Base-by-base conservation (phyloP, 2,113 vertebrate species). In the Heterochromis multidens region DNA sequence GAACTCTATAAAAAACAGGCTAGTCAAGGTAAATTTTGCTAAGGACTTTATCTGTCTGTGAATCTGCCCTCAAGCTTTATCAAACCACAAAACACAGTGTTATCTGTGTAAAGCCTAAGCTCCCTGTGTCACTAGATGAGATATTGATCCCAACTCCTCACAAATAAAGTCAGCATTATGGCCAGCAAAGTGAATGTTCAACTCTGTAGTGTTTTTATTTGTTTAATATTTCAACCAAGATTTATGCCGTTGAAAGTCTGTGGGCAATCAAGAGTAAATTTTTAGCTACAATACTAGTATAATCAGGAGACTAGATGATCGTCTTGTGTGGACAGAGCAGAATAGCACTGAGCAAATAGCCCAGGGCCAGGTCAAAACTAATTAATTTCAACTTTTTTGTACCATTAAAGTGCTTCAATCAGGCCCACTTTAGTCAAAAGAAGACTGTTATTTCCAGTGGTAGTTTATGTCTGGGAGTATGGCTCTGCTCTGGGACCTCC, bases 101-200 rank as follows among this genome's bases (percentile, higher is more conserved):
- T 87, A 90, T 92, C 78, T 84, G 40, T 63, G 25, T 6, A 67
- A 59, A 67, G n/a, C 56, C 72, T 80, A 84, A 81, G 33, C 46
- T 87, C 16, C 12, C 61, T 56, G 37, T 63, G 78, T 79, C 59
- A 80, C 23, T 6, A n/a, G 49, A 87, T 61, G 40, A 82, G 80
- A 79, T 84, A 79, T 62, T 87, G 79, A 88, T 79, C 59, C 29
- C 19, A 9, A 40, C 2, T 83, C 29, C 77, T 84, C 31, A 83
- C 74, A 87, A 86, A 84, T 88, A 85, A 94, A 91, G 33, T 84
- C 29, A 60, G 57, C 76, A 58, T 82, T 87, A 83, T n/a, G 21
- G 27, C 23, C 33, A 70, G 72, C 35, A 54, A 77, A 89, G 89
- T 90, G 21, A 93, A 90, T 91, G 83, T 89, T 92, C 83, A 92